A percentile compares a stretch with the other conserved stretches of the same genome.
phyloP scores from a whole-genome alignment of 2,113 vertebrate species.

The Paratilapia polleni region DNA sequence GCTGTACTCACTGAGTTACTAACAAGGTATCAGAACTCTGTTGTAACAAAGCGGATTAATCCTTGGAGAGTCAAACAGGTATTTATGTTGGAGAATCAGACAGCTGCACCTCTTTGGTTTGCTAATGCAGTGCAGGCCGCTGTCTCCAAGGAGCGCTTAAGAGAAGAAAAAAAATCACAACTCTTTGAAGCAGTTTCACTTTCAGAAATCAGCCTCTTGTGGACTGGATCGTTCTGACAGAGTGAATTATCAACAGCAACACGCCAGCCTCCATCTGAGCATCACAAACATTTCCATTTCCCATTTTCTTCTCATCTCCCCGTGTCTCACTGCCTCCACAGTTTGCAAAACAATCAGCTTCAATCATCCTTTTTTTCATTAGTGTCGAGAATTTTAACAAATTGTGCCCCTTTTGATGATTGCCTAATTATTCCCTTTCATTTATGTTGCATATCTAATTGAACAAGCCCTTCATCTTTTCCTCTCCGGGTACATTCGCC shows the following conservation, averaged over 20 bases:
- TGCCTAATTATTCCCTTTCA: slow-evolving; percentile 72
- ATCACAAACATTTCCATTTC: slow-evolving; percentile 45
- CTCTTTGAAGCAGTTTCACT: slow-evolving; percentile 38
- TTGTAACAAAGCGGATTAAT: not conserved
- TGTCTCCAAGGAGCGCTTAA: slow-evolving; percentile 23
- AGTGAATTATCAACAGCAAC: slow-evolving; percentile 42
- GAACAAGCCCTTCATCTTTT: slow-evolving; percentile 39
- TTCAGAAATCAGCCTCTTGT: slow-evolving; percentile 39
- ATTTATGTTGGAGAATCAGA: not conserved
- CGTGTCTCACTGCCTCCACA: slow-evolving; percentile 35
- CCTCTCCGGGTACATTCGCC: not conserved
- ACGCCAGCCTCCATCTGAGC: slow-evolving; percentile 24
- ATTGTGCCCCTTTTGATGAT: slow-evolving; percentile 56
- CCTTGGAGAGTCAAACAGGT: not conserved
- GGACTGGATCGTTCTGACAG: slow-evolving; percentile 22
- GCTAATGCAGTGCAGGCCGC: not conserved
- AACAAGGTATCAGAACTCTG: not conserved
- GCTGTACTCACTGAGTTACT: not conserved
- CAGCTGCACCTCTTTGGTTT: not conserved
- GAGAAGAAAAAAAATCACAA: not conserved
- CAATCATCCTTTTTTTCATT: slow-evolving; percentile 51
- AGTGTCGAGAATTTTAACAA: slow-evolving; percentile 46
- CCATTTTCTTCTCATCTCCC: slow-evolving; percentile 39
- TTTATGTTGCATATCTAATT: slow-evolving; percentile 61
- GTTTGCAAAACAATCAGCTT: slow-evolving; percentile 62